Evolutionary conservation across 2,113 vertebrate genomes (phyloP), one percentile per base, ranked within the genome.

Genomic region (Irena cyanogastra): DNA sequence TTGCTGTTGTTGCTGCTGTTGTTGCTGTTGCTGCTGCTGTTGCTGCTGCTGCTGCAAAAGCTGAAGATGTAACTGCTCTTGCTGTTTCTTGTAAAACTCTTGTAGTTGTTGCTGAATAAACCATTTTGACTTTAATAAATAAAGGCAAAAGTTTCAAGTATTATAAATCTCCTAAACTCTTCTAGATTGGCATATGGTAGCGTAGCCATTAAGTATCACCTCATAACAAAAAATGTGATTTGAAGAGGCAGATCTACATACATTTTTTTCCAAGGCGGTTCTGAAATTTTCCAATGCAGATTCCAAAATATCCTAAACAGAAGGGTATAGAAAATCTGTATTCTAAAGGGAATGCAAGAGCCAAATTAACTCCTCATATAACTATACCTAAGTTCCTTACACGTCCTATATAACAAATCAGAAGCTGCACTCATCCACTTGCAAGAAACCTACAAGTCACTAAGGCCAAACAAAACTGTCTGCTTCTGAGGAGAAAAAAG

Each of bases 21-120:
- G 98, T 0, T 97, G 98, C 0, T 98, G 98, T 0, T 98, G 98
- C 0, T 98, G 98, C 0, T 97, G 98, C 0, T 98, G 98, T 0
- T 98, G 98, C 0, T 98, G 98, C 0, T 98, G 98, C 97, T 99
- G 99, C 97, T 99, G 99, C 97, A 99, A 98, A 97, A 99, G 99
- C 98, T 99, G 99, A 98, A 99, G 99, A 98, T 99, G 99, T 97
- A 99, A 99, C 98, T 99, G 99, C 97, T 99, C 99, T 98, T 99
- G 99, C 97, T 99, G 99, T 97, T 99, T 99, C 98, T 99, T 99
- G 98, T 99, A 99, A 98, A 99, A 99, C 98, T 99, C 99, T 98
- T 99, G 99, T 98, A 99, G 98, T 98, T 99, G 99, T 99, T 99
- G 99, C 99, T 99, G 98, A 98, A 98, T 95, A 98, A 97, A 98